phyloP scores from a whole-genome alignment of 2,113 vertebrate species.

The Limnothrissa miodon region DNA sequence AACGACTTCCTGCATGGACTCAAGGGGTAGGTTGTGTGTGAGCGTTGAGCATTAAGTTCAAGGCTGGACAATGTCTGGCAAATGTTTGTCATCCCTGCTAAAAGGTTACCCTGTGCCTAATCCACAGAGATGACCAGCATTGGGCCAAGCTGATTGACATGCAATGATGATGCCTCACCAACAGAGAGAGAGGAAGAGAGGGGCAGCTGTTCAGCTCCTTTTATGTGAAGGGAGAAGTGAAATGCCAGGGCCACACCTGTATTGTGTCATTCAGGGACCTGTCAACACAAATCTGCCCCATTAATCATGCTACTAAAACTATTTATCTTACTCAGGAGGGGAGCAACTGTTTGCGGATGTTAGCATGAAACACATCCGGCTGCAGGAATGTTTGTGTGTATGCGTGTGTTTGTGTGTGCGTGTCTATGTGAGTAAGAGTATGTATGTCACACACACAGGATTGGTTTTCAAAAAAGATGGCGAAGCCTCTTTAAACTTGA shows the following conservation, averaged over 20 bases:
- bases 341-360: constrained; percentile 26
- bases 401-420: constrained; percentile 2
- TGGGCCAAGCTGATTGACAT: constrained; percentile 48
- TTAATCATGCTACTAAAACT: constrained; percentile 74
- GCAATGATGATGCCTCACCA: constrained; percentile 40
- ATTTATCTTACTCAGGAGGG: constrained; percentile 66
- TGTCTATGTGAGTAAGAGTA: too few species aligned
- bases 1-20: constrained; percentile 65
- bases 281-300: constrained; percentile 65
- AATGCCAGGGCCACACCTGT: constrained; percentile 65
- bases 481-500: background rate
- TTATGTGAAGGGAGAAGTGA: constrained; percentile 37
- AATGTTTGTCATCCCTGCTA: constrained; percentile 70
- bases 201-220: constrained; percentile 44
- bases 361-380: constrained; percentile 1
- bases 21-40: constrained; percentile 26
- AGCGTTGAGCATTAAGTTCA: constrained; percentile 62
- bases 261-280: constrained; percentile 72
- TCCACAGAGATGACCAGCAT: constrained; percentile 42
- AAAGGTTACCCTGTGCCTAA: constrained; percentile 65
- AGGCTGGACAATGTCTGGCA: constrained; percentile 54
- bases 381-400: background rate
- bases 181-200: constrained; percentile 47
- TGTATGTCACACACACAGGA: background rate
- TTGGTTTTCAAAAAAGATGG: background rate